These are phyloP conservation scores for Colius striatus DNA, from an alignment of 2,113 vertebrate species.

Conservation along the genomic window DNA sequence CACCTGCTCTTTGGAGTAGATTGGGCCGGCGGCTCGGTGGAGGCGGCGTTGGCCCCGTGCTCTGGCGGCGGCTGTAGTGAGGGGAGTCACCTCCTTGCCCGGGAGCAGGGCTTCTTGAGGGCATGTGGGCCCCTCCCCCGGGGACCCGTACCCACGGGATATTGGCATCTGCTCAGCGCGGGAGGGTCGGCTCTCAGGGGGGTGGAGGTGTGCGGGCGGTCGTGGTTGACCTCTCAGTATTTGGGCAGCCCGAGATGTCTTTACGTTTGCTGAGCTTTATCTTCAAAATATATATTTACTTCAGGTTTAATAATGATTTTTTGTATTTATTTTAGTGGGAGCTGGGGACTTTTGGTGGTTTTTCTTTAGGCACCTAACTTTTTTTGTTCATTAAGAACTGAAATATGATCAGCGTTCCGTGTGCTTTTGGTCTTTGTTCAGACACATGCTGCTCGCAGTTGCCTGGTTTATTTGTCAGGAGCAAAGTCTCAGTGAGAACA, in stretches of 20 bases:
- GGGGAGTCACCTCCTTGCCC: neutral
- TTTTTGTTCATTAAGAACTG: accelerated
- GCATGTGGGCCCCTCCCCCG: too few species aligned
- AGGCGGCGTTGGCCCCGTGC: neutral
- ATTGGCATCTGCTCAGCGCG: neutral
- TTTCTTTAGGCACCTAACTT: neutral
- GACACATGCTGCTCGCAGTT: neutral
- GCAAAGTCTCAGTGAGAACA: neutral
- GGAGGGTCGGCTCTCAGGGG: neutral
- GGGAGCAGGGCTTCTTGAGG: neutral
- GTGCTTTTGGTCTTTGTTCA: slow-evolving; percentile 18
- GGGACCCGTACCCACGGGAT: neutral
- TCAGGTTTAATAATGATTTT: neutral
- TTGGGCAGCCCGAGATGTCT: neutral
- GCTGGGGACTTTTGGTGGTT: neutral
- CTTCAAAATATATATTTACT: neutral
- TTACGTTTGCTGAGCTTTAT: neutral
- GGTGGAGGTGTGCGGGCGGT: neutral
- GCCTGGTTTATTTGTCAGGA: neutral
- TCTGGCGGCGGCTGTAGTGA: neutral
- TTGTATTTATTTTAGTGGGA: neutral
- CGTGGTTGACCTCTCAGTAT: neutral
- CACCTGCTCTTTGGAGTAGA: neutral
- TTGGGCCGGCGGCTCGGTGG: neutral
- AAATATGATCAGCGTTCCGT: neutral